phyloP scores from a whole-genome alignment of 2,797 vertebrate species.

The Apogon talboti region DNA sequence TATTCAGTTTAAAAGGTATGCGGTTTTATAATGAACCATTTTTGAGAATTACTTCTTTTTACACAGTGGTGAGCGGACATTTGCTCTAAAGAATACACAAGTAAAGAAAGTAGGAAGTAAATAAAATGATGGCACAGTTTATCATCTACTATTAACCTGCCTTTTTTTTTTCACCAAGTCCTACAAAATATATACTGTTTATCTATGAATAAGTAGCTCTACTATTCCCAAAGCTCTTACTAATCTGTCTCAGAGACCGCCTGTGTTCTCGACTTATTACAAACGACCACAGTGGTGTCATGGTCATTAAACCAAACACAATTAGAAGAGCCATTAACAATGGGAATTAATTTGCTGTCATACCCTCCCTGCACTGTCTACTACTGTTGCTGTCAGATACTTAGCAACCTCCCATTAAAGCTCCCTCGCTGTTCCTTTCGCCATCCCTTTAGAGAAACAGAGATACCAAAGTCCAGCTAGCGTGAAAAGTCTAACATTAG shows the following conservation, averaged over 20 bases:
- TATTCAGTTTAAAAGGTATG: too few species aligned
- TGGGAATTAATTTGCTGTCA: slow-evolving; percentile 75
- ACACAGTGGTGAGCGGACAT: too few species aligned
- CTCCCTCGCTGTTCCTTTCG: neutral
- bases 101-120: neutral
- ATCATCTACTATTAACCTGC: neutral
- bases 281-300: slow-evolving; percentile 64
- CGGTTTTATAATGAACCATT: too few species aligned
- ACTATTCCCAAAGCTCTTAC: slow-evolving; percentile 18
- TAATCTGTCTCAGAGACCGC: slow-evolving; percentile 59
- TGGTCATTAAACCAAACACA: slow-evolving; percentile 68
- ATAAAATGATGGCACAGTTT: neutral
- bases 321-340: slow-evolving; percentile 77
- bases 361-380: slow-evolving; percentile 44
- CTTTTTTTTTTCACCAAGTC: slow-evolving; percentile 14
- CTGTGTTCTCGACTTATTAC: slow-evolving; percentile 68
- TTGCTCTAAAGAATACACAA: too few species aligned
- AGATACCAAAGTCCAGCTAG: neutral
- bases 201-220: slow-evolving; percentile 52
- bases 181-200: slow-evolving; percentile 35
- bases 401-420: neutral
- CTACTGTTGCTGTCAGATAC: slow-evolving; percentile 43
- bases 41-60: too few species aligned
- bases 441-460: neutral
- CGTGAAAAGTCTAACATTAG: neutral